A percentile compares a stretch with the other conserved stretches of the same genome.
phyloP scores from a whole-genome alignment of 2,113 vertebrate species.

The Hippotragus niger region DNA sequence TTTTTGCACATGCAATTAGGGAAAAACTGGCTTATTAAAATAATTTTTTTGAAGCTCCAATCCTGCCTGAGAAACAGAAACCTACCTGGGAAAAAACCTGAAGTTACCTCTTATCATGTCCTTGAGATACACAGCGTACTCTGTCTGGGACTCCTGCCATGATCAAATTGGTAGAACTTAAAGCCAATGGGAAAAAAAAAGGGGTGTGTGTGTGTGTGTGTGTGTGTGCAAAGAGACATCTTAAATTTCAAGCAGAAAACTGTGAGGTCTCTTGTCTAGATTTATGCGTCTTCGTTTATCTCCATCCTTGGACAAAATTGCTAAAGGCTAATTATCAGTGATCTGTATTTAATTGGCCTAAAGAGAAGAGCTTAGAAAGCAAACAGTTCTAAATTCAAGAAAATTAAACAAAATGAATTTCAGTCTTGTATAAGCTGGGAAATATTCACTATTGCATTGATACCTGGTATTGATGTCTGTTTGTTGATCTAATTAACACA shows the following conservation, averaged over 20 bases:
- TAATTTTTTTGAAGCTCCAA: background rate
- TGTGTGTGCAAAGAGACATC: background rate
- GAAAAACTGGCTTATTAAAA: background rate
- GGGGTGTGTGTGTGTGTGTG: no score
- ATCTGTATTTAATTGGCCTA: background rate
- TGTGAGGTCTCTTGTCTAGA: background rate
- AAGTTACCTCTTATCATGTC: background rate
- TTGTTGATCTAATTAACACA: background rate
- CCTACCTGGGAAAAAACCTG: background rate
- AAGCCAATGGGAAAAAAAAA: background rate
- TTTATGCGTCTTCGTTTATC: accelerated
- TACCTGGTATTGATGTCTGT: background rate
- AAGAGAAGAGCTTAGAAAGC: background rate
- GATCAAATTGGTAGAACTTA: background rate
- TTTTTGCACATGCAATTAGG: background rate
- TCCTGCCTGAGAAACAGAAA: background rate
- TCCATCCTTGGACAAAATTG: background rate
- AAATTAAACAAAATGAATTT: background rate
- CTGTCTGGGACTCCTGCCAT: background rate
- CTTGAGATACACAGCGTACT: background rate
- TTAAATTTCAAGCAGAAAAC: background rate
- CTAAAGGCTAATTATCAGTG: background rate
- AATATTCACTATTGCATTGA: background rate
- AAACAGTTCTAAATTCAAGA: background rate
- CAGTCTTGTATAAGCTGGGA: background rate